Base-by-base conservation (phyloP, 2,888 invertebrate species). In the Clostera curtula region DNA sequence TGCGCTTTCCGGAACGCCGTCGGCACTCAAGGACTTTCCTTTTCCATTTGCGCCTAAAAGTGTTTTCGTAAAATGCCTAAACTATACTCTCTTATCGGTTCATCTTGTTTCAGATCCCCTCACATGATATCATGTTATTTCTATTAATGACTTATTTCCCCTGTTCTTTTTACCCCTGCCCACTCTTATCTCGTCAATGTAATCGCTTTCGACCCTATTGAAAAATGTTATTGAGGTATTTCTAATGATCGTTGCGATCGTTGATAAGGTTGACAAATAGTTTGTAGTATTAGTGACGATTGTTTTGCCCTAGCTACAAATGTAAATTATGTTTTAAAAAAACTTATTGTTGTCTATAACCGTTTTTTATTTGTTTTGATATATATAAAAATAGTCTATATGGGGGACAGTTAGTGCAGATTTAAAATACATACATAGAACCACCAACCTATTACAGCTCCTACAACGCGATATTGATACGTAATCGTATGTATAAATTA, bases 71-170 rank as follows among this genome's bases (percentile, higher is more conserved):
- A 4, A 5, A 6, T 15, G 6, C 15, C 6, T 4, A 18, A n/a
- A n/a, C 7, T 10, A 7, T 29, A 19, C 13, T 6, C 11, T 6
- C 6, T 5, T 6, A 22, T 19, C 23, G 21, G 38, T 42, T 42
- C 47, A 68, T 70, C 67, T 55, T 52, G 56, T 58, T 46, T 34
- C 34, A 31, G 74, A 74, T 71, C 70, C 67, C 64, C 59, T 41
- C 50, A 49, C 56, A 36, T 55, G 75, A 76, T 76, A 76, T 47
- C 48, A 43, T 51, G 59, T 63, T 67, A 67, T 71, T 71, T 71
- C 67, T 73, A 75, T 75, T 77, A 76, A 77, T 77, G 73, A 75
- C 70, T 68, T 66, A 69, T 62, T 69, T 62, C 69, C 62, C 63
- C 58, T 60, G 58, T 51, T 50, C 53, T 47, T 42, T 55, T 49